A percentile compares a stretch with the other conserved stretches of the same genome.
These are phyloP conservation scores for Lamellibrachia satsuma DNA, from an alignment of 2,888 invertebrate species.

Conservation along the genomic window DNA sequence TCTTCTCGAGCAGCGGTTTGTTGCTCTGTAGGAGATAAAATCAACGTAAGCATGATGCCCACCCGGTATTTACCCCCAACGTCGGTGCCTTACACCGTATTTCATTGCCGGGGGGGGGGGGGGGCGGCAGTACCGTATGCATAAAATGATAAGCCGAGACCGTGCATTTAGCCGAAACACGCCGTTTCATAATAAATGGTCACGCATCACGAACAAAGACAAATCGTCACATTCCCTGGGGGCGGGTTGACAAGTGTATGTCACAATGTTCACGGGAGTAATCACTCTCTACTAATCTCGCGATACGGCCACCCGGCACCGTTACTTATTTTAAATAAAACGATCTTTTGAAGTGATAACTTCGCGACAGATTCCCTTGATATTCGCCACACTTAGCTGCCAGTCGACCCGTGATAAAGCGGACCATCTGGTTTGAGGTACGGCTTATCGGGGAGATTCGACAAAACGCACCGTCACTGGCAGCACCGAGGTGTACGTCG, in stretches of 20 bases:
- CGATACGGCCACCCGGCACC: neutral
- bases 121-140: neutral
- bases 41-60: neutral
- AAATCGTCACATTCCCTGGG: neutral
- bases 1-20: slow-evolving; percentile 43
- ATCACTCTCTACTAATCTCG: neutral
- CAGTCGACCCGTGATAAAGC: slow-evolving; percentile 1
- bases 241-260: neutral
- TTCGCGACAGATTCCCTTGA: neutral
- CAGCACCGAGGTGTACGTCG: neutral
- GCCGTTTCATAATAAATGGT: neutral
- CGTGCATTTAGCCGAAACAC: neutral
- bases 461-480: neutral
- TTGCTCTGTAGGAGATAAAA: slow-evolving; percentile 38
- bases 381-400: neutral
- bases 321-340: neutral
- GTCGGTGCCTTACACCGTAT: neutral
- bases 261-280: neutral
- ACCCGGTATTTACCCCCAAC: neutral
- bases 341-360: neutral
- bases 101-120: neutral
- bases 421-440: neutral
- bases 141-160: neutral
- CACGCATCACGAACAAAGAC: neutral
- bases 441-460: neutral